Evolutionary conservation across 2,113 vertebrate species (phyloP).

Genomic region (Choloepus hoffmanni): DNA sequence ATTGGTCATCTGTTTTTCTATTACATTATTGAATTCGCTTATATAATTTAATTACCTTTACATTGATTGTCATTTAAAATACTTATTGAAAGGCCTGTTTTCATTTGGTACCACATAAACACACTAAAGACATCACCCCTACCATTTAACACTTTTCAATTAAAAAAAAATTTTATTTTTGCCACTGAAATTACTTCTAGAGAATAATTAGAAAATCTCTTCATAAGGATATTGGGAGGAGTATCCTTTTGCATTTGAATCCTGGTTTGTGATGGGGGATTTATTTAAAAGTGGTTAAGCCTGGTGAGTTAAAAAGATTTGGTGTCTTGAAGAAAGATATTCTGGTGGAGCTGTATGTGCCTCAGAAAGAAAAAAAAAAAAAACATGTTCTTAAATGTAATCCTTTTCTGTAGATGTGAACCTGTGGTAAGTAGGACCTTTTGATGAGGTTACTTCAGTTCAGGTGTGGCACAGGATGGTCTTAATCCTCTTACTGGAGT

Average conservation of each 20-base stretch:
- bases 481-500: too few species aligned
- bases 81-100: background rate
- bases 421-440: too few species aligned
- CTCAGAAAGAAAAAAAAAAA: too few species aligned
- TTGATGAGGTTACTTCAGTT: too few species aligned
- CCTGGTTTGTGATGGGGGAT: background rate
- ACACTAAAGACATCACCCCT: background rate
- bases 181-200: background rate
- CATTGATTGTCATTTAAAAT: background rate
- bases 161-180: background rate
- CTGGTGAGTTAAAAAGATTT: background rate
- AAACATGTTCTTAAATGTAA: too few species aligned
- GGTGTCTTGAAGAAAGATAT: background rate
- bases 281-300: conserved; percentile 1
- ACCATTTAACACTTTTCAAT: background rate
- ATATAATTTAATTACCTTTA: background rate
- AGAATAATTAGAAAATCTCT: background rate
- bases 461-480: too few species aligned
- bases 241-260: background rate
- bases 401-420: too few species aligned
- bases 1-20: conserved; percentile 17
- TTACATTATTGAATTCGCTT: background rate
- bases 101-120: background rate
- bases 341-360: too few species aligned
- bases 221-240: background rate